Percentiles rank a stretch among this genome's conserved stretches.
Conservation (phyloP, 2,888 invertebrate genomes). For the Sesamia inferens region DNA sequence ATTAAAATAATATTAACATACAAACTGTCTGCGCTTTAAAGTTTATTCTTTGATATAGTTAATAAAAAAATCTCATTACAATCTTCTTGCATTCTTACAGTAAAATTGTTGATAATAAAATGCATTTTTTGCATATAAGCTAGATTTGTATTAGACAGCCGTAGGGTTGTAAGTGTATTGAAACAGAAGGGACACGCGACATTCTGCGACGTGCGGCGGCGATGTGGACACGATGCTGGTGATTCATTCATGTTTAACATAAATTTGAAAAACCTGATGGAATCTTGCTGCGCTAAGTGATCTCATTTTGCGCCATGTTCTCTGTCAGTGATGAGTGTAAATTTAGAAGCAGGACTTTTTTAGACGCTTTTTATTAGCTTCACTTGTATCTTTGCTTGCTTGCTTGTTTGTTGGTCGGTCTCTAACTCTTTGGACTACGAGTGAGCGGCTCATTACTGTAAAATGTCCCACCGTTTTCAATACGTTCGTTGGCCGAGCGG, state of each 20-base stretch:
- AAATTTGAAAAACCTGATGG: constrained; percentile 25
- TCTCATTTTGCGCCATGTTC: constrained; percentile 30
- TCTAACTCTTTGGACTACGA: no score
- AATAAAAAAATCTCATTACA: constrained; percentile 25
- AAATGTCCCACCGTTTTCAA: no score
- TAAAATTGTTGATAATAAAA: constrained; percentile 32
- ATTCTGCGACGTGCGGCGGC: constrained; percentile 11
- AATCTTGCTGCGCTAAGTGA: constrained; percentile 1
- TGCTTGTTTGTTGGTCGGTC: no score
- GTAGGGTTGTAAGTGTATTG: constrained; percentile 27
- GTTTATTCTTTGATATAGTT: neutral
- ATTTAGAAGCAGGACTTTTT: no score
- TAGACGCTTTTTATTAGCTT: no score
- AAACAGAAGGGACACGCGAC: constrained; percentile 29
- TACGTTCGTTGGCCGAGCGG: no score
- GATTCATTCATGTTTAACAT: constrained; percentile 39
- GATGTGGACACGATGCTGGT: neutral
- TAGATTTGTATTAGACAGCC: constrained; percentile 47
- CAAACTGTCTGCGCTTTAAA: neutral
- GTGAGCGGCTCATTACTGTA: no score
- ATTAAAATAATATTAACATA: neutral
- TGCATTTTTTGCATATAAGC: constrained; percentile 23
- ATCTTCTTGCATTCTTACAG: constrained; percentile 22
- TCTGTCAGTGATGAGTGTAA: constrained; percentile 4
- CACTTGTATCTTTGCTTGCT: no score